Evolutionary conservation across 92 coral and sea anemone species (phyloP), one percentile per base, ranked within the genome.

Genomic region (Paramuricea clavata): DNA sequence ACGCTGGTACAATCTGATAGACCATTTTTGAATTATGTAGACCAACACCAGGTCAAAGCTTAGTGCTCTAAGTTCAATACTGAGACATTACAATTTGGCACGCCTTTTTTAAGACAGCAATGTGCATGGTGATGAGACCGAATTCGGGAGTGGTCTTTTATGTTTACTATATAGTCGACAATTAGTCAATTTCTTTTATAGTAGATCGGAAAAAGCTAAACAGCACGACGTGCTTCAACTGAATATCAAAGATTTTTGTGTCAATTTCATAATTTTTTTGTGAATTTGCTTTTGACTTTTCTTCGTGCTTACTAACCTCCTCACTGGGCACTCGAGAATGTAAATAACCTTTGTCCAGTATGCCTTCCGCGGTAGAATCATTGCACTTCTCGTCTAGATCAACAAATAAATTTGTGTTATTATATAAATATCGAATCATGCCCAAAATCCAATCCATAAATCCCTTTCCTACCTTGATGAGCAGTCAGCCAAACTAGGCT

Each of bases 401-500:
- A 60, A 21, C n/a, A 60, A 22, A 60, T 26, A 60, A 60, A 22
- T 22, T 7, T 12, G 1, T 47, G 52, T 47, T 47, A 47, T 12
- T 39, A 39, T 39, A 39, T 3, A 56, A 56, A 10, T 39, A 39
- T 39, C 10, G 10, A 39, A 39, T 39, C 6, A 21, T 25, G 64
- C 26, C 6, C 64, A 56, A 6, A 25, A 56, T n/a, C n/a, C n/a
- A 56, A 56, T 2, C 2, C 23, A 56, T 56, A 25, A 56, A 7
- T 56, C 15, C 0, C 21, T 56, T 56, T 56, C 64, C 64, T 16
- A 67, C 74, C 74, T 67, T 67, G 74, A 6, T 34, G 6, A 67
- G 22, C 74, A 67, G 74, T 67, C 36, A 78, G 67, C 83, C 83
- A 78, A 36, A 56, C 69, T 56, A 52, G 26, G 42, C 83, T 78